A percentile compares a stretch with the other conserved stretches of the same genome.
These are phyloP conservation scores for Semicossyphus pulcher DNA, from an alignment of 2,113 vertebrate species.

Conservation along the genomic window DNA sequence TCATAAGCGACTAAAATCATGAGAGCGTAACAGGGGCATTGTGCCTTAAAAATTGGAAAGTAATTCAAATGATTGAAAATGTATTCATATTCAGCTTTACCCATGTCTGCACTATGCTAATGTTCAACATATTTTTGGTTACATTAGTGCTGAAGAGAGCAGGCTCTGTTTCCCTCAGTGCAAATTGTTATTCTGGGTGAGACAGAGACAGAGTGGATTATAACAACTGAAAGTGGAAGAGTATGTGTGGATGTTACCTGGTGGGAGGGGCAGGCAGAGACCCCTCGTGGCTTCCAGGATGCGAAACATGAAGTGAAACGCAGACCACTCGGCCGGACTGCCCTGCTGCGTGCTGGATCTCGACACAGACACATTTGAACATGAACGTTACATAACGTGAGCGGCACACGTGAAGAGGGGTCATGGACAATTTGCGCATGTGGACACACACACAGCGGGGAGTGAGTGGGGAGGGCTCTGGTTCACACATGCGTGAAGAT, in stretches of 20 bases:
- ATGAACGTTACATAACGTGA: conserved; percentile 23
- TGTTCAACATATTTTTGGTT: conserved; percentile 57
- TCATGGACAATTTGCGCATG: conserved; percentile 25
- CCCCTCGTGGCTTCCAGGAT: conserved; percentile 89
- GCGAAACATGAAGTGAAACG: conserved; percentile 92
- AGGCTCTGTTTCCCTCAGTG: background rate
- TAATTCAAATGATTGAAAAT: conserved; percentile 51
- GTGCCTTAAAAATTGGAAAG: background rate
- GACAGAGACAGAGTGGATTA: conserved; percentile 28
- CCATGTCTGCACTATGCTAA: conserved; percentile 49
- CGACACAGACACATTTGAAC: conserved; percentile 4
- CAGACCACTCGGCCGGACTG: conserved; percentile 84
- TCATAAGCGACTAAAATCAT: background rate
- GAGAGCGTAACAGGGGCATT: background rate
- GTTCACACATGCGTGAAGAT: conserved; percentile 21
- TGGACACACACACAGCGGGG: conserved; percentile 14
- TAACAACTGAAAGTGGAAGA: background rate
- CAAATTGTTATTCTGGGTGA: conserved; percentile 44
- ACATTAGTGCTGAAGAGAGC: conserved; percentile 35
- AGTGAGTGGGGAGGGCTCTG: background rate
- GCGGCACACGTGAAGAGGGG: conserved; percentile 19
- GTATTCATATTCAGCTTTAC: conserved; percentile 33
- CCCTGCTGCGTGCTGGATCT: conserved; percentile 81
- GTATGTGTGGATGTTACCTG: conserved; percentile 80
- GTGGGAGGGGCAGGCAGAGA: conserved; percentile 92